A percentile compares a stretch with the other conserved stretches of the same genome.
phyloP scores from a whole-genome alignment of 1,140 invertebrate genomes.

The honey bee (Apis mellifera) region Amel_HAv3.1 CM009939.2:5764501-5765000 shows the following conservation, averaged over 20 bases:
- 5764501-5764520: slow-evolving; percentile 61
- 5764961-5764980: slow-evolving; percentile 59
- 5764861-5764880: background rate
- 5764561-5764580: background rate
- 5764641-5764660: background rate
- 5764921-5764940: slow-evolving; percentile 68
- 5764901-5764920: slow-evolving; percentile 57
- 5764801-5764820: slow-evolving; percentile 20
- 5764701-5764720: slow-evolving; percentile 82
- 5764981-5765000: background rate
- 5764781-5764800: slow-evolving; percentile 86
- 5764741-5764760: background rate
- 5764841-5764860: background rate
- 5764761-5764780: slow-evolving; percentile 80
- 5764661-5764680: slow-evolving; percentile 59
- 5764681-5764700: slow-evolving; percentile 73
- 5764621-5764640: background rate
- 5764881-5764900: slow-evolving; percentile 35
- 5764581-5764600: background rate
- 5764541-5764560: background rate
- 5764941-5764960: slow-evolving; percentile 63
- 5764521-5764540: slow-evolving; percentile 52
- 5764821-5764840: slow-evolving; percentile 58
- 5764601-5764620: background rate
- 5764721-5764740: slow-evolving; percentile 75